Evolutionary conservation across 2,888 invertebrate species (phyloP), one percentile per base, ranked within the genome.

Genomic region (Alcis repandata): DNA sequence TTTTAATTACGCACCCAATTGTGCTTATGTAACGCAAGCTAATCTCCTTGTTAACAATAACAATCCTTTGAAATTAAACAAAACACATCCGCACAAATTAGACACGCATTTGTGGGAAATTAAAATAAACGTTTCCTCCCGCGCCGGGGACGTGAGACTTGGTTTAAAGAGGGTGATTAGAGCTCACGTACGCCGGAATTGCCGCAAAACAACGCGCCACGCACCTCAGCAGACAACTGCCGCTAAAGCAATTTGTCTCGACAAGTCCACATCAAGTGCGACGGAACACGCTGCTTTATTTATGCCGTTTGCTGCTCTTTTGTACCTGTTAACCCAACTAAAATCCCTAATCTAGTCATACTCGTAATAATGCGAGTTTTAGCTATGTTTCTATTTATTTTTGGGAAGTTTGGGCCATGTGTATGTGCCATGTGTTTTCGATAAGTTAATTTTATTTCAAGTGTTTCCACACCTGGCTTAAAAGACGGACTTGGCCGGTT

Each of bases 81-180:
- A 83, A 85, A 88, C 87, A 85, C 84, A 84, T 84, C 80, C 82
- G 73, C 71, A 79, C 82, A 85, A 89, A 90, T 91, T 87, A 90
- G 87, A 86, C 84, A 84, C 83, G 79, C 89, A 84, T 89, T 91
- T 90, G 89, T 82, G 86, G 85, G 75, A 84, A 86, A 89, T 90
- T 89, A 90, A 88, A 90, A 89, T 85, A 87, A 89, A 90, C 86
- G 85, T 83, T 88, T 83, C 78, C 83, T 80, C 80, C n/a, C 77
- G 74, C 74, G 38, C 63, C 68, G 75, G 77, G 72, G 75, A 88
- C 89, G 91, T 89, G 90, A 85, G 87, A 79, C 79, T 82, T 80
- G 82, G 78, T 83, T 84, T 87, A 88, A 87, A 88, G 86, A 83
- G 84, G 86, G 87, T 87, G 87, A 90, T 90, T 89, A 90, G 83